Conservation (phyloP, 2,797 vertebrate species). For the Champsocephalus gunnari region DNA sequence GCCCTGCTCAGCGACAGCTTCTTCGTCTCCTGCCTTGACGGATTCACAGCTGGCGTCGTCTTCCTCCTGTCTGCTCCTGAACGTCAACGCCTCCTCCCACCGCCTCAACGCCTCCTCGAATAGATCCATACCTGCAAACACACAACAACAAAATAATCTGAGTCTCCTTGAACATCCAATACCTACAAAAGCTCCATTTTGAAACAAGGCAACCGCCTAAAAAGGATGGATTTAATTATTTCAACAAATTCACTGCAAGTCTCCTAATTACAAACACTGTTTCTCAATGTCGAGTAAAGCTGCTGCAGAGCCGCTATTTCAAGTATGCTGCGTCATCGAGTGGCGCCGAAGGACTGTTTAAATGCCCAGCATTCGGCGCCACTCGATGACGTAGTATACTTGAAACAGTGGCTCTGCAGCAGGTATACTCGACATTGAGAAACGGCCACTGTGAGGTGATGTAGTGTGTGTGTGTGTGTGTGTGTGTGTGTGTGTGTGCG, state of each 20-base stretch:
- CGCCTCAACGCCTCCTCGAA: constrained; percentile 94
- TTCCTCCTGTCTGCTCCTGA: constrained; percentile 89
- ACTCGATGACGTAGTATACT: no score
- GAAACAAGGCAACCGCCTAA: background rate
- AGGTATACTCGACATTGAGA: no score
- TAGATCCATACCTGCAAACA: constrained; percentile 92
- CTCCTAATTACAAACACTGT: background rate
- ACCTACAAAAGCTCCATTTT: background rate
- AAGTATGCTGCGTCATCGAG: no score
- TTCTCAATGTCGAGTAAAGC: no score
- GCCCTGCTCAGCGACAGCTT: constrained; percentile 92
- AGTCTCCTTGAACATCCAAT: background rate
- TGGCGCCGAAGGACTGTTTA: no score
- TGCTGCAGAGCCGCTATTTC: no score
- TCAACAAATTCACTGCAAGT: background rate
- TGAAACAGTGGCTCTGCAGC: no score
- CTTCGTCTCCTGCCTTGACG: constrained; percentile 91
- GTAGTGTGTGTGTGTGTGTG: no score
- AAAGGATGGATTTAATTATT: background rate
- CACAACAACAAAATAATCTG: background rate
- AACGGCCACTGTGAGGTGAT: background rate
- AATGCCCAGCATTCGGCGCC: no score
- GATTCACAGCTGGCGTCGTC: constrained; percentile 85
- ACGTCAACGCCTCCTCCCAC: constrained; percentile 95
- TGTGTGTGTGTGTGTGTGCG: background rate